phyloP scores from a whole-genome alignment of 1,140 invertebrate genomes.

The Brachionus paranguensis region DNA sequence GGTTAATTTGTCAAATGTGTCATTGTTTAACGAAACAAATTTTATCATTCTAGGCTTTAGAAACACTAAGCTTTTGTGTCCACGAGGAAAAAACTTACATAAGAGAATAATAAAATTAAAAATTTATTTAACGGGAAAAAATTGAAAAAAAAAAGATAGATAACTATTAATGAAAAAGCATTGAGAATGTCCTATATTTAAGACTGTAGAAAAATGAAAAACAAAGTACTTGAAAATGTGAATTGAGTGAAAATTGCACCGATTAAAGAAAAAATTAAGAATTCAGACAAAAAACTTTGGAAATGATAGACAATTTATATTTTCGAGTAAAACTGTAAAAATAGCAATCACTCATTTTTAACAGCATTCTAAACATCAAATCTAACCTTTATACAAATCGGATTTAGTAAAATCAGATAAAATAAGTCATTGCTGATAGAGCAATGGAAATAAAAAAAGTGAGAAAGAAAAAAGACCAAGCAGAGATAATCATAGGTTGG shows the following conservation, averaged over 20 bases:
- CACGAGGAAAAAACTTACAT: background rate
- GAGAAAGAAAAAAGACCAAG: background rate
- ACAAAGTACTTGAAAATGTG: background rate
- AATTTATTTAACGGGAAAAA: background rate
- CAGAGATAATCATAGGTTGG: slow-evolving; percentile 33
- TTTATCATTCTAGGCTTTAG: background rate
- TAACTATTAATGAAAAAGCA: background rate
- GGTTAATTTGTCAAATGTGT: too few relatives aligned
- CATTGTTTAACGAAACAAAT: background rate
- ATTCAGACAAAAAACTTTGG: background rate
- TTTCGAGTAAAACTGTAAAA: background rate
- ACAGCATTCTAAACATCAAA: background rate
- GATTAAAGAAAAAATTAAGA: background rate
- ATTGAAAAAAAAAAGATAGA: background rate
- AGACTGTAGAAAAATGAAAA: background rate
- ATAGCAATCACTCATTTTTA: slow-evolving; percentile 32
- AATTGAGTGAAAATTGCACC: background rate
- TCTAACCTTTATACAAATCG: slow-evolving; percentile 17
- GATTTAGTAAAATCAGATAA: background rate
- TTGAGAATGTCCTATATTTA: background rate
- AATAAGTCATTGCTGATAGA: background rate
- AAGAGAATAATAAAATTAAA: background rate
- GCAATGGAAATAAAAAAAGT: background rate
- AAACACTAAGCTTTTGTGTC: background rate
- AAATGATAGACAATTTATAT: background rate